phyloP scores from a whole-genome alignment of 2,888 invertebrate genomes.

The Andrena flavipes region DNA sequence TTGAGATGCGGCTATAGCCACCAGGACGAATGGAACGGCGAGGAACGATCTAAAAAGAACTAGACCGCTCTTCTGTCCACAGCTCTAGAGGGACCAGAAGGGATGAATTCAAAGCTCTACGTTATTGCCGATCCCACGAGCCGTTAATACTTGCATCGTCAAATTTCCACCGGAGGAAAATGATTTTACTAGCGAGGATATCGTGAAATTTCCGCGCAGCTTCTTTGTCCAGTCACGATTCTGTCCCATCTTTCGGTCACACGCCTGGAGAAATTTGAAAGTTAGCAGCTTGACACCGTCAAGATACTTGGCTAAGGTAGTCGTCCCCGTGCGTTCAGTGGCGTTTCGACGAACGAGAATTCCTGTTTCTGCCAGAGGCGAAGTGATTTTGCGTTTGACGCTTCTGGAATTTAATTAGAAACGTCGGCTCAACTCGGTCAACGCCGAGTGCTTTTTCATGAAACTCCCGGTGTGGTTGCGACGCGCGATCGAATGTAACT shows the following conservation, averaged over 20 bases:
- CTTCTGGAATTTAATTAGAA: conserved; percentile 42
- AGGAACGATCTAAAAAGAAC: conserved; percentile 29
- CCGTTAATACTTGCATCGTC: neutral
- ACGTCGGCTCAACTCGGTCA: conserved; percentile 6
- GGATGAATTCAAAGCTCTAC: conserved; percentile 33
- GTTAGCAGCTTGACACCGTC: neutral
- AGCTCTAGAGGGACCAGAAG: neutral
- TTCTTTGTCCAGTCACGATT: conserved; percentile 16
- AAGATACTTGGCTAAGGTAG: conserved; percentile 17
- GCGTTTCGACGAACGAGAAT: conserved; percentile 1
- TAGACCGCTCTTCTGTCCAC: neutral
- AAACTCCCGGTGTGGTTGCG: neutral
- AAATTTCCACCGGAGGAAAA: conserved; percentile 33
- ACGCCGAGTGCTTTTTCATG: neutral
- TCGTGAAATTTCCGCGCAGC: conserved; percentile 34
- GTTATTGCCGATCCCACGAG: conserved; percentile 22
- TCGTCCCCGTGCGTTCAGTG: conserved; percentile 8
- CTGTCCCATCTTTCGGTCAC: conserved; percentile 17
- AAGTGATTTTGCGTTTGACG: conserved; percentile 21
- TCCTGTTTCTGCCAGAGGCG: conserved; percentile 1
- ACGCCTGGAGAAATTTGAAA: conserved; percentile 8
- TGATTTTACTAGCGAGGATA: conserved; percentile 30
- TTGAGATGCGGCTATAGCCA: neutral
- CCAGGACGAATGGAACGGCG: neutral
- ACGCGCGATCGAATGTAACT: conserved; percentile 5